These are phyloP conservation scores for Athalia circularis DNA, from an alignment of 2,888 invertebrate genomes.

Conservation along the genomic window DNA sequence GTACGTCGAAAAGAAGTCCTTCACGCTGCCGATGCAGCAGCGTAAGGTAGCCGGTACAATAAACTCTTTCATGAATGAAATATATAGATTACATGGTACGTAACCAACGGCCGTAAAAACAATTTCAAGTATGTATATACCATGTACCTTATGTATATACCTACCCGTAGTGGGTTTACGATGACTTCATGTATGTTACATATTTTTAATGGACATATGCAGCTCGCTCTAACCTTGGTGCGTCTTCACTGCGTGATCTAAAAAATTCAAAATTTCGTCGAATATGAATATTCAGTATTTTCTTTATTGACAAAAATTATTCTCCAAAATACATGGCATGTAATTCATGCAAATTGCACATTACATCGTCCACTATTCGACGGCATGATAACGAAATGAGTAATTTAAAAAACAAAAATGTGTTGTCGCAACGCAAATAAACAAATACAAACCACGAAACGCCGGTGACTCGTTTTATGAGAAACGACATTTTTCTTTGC, in stretches of 20 bases:
- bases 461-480: too few relatives aligned
- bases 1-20: neutral
- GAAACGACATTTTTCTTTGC: too few relatives aligned
- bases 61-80: slow-evolving; percentile 14
- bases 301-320: too few relatives aligned
- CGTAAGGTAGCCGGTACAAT: neutral
- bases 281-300: too few relatives aligned
- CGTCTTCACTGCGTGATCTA: neutral
- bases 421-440: too few relatives aligned
- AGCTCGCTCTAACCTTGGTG: neutral
- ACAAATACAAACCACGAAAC: too few relatives aligned
- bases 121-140: slow-evolving; percentile 15
- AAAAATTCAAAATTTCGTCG: too few relatives aligned
- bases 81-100: neutral
- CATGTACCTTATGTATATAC: neutral
- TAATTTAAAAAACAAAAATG: too few relatives aligned
- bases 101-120: neutral
- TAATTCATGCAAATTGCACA: too few relatives aligned
- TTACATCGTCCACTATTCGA: too few relatives aligned
- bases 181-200: slow-evolving; percentile 24
- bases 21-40: neutral
- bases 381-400: too few relatives aligned
- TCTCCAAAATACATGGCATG: too few relatives aligned
- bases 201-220: neutral
- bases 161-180: slow-evolving; percentile 16